Base-by-base conservation (phyloP, 2,888 invertebrate genomes). In the Mythimna impura region DNA sequence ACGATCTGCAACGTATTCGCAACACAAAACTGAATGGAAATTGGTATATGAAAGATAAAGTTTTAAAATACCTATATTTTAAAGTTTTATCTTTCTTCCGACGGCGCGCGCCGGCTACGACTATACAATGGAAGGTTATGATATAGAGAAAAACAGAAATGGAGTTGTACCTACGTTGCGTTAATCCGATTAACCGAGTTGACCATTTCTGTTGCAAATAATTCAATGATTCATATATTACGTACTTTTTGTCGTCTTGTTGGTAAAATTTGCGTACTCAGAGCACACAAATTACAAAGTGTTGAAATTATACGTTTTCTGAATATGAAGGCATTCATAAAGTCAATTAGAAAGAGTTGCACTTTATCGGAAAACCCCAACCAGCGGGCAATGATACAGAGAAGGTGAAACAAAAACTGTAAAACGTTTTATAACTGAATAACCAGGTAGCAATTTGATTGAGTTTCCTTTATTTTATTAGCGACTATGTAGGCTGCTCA, bases 191-290 rank as follows among this genome's bases (percentile, higher is more conserved):
- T 36, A 60, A 60, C 68, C 7, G 36, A 50, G 3, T 22, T 17
- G 47, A 55, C n/a, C 2, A 17, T 25, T 71, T 47, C 47, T 50
- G 36, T 36, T 30, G 17, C 12, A 62, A 25, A 25, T 71, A 17
- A 3, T 55, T n/a, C 3, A 30, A 36, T 62, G 8, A 34, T 43
- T 47, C 10, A 8, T 55, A 8, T n/a, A 36, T 17, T 8, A 30
- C 20, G 3, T 50, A 14, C n/a, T 36, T 67, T 47, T 34, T 36
- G 36, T n/a, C 17, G 22, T 50, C 9, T n/a, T 57, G 22, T n/a
- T 57, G 73, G 47, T 63, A 63, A 47, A 47, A 43, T 66, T 17
- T n/a, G 55, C 30, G 36, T 62, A 71, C 14, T 55, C n/a, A 22
- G n/a, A 63, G 8, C 3, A 50, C 14, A 57, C 7, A 12, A 50